Evolutionary conservation across 2,888 invertebrate genomes (phyloP).

Genomic region (Spodoptera littoralis): DNA sequence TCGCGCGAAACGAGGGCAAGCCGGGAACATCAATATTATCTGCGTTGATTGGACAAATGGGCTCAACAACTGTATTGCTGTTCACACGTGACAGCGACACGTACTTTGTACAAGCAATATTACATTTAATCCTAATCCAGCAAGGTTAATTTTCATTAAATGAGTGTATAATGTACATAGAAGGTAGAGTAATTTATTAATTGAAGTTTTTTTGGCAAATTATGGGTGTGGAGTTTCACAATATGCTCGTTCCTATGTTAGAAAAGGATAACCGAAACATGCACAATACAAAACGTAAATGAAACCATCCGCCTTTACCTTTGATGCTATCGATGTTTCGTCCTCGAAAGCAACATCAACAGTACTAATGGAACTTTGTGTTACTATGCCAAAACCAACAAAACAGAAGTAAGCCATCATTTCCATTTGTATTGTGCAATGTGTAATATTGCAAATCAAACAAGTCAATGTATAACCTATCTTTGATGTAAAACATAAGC

Average conservation of each 20-base stretch:
- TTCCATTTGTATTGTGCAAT: slow-evolving; percentile 11
- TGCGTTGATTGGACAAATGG: slow-evolving; percentile 84
- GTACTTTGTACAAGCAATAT: slow-evolving; percentile 36
- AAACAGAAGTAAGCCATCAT: slow-evolving; percentile 4
- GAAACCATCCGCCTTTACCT: slow-evolving; percentile 6
- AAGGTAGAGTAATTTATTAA: not conserved
- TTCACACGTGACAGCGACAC: slow-evolving; percentile 55
- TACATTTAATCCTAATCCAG: slow-evolving; percentile 54
- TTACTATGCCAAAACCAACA: slow-evolving; percentile 35
- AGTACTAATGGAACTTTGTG: slow-evolving; percentile 11
- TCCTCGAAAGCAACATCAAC: not conserved
- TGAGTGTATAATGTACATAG: slow-evolving; percentile 13
- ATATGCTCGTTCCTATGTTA: too few relatives aligned
- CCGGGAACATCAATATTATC: slow-evolving; percentile 81
- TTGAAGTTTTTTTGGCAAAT: slow-evolving; percentile 4
- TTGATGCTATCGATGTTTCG: not conserved
- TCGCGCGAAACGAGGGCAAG: slow-evolving; percentile 74
- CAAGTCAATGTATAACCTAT: slow-evolving; percentile 5
- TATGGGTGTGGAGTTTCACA: not conserved
- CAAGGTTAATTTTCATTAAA: slow-evolving; percentile 40
- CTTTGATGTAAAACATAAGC: slow-evolving; percentile 19
- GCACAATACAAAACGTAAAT: not conserved
- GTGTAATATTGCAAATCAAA: slow-evolving; percentile 8
- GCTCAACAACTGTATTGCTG: slow-evolving; percentile 65
- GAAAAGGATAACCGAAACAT: not conserved